phyloP scores from a whole-genome alignment of 2,113 vertebrate genomes.

The Saccopteryx bilineata region DNA sequence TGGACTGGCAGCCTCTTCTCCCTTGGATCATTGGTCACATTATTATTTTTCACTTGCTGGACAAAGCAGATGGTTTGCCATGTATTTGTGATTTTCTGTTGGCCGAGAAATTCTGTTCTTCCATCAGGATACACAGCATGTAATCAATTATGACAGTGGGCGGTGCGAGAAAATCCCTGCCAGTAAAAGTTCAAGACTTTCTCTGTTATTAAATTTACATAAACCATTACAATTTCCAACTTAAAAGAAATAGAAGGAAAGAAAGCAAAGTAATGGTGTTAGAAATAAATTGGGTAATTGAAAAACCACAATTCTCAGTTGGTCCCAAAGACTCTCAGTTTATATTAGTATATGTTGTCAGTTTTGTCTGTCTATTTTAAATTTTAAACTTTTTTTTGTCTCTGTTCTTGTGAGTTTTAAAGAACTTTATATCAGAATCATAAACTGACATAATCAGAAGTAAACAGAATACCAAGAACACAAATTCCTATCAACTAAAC shows the following conservation, averaged over 20 bases:
- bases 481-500: not conserved
- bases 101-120: conserved; percentile 67
- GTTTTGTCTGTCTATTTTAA: not conserved
- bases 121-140: conserved; percentile 67
- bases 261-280: not conserved
- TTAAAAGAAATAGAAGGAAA: not conserved
- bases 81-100: conserved; percentile 72
- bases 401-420: not conserved
- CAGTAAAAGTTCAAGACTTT: conserved; percentile 47
- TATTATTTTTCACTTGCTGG: conserved; percentile 70
- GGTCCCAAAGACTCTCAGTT: not conserved
- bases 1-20: conserved; percentile 67
- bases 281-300: not conserved
- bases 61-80: conserved; percentile 82
- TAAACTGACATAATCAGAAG: not conserved
- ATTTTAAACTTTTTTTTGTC: not conserved
- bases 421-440: conserved; percentile 27
- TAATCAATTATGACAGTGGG: conserved; percentile 78
- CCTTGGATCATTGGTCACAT: conserved; percentile 67
- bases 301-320: not conserved
- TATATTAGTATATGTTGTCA: not conserved
- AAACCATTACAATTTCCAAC: conserved; percentile 2
- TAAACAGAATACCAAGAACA: not conserved
- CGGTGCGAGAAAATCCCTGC: conserved; percentile 61
- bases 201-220: conserved; percentile 36